Conservation (phyloP, 92 coral and sea anemone genomes). For the Micromussa lordhowensis region DNA sequence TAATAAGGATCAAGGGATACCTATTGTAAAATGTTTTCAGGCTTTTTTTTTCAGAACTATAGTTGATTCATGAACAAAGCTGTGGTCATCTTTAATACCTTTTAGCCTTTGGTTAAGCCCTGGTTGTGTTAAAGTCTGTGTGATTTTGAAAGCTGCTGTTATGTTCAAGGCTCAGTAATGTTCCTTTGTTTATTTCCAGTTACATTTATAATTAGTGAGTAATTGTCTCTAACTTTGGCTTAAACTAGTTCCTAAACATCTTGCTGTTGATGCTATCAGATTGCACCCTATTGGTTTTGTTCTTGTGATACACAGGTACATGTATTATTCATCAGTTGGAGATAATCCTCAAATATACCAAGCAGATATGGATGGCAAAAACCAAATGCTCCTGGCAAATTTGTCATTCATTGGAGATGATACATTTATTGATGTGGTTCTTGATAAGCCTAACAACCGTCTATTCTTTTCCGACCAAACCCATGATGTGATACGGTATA, state of each 20-base stretch:
- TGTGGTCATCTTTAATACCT: too few species aligned
- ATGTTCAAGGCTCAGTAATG: too few species aligned
- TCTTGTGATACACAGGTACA: constrained; percentile 7
- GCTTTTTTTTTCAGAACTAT: too few species aligned
- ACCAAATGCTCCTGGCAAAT: constrained; percentile 19
- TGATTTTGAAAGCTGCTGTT: too few species aligned
- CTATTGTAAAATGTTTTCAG: too few species aligned
- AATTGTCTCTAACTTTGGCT: too few species aligned
- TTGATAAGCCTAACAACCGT: neutral
- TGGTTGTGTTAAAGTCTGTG: too few species aligned
- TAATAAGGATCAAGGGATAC: too few species aligned
- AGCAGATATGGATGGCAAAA: constrained; percentile 43
- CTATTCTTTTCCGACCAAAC: constrained; percentile 29
- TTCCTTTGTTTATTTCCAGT: neutral
- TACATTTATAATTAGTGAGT: too few species aligned
- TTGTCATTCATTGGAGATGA: neutral
- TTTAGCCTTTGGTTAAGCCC: too few species aligned
- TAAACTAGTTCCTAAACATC: too few species aligned
- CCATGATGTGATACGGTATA: constrained; percentile 11
- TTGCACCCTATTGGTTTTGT: neutral
- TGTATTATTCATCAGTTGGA: constrained; percentile 28
- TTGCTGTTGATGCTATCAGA: neutral
- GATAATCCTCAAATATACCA: neutral
- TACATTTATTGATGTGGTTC: constrained; percentile 3
- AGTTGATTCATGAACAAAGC: too few species aligned